Evolutionary conservation across 2,113 vertebrate species (phyloP).

Genomic region (Brachyhypopomus gauderio): DNA sequence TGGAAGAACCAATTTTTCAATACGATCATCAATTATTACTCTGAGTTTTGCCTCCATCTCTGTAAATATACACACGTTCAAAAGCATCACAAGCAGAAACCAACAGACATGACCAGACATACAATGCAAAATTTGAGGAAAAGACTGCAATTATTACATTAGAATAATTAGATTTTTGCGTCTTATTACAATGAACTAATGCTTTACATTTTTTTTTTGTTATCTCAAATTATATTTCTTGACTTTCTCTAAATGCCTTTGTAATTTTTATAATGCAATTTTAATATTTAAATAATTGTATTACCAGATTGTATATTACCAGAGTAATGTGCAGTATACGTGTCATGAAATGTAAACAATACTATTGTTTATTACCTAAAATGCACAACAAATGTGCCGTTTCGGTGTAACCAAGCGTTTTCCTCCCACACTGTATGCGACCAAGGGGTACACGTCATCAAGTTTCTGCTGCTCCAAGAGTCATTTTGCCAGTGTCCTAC

Average conservation of each 20-base stretch:
- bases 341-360: background rate
- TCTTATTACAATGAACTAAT: too few relatives aligned
- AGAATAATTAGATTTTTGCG: too few relatives aligned
- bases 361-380: constrained; percentile 40
- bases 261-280: too few relatives aligned
- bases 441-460: constrained; percentile 53
- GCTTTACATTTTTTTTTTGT: too few relatives aligned
- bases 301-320: too few relatives aligned
- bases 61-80: constrained; percentile 35
- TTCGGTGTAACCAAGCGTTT: constrained; percentile 49
- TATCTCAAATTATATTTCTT: too few relatives aligned
- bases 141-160: background rate
- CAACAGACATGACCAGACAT: background rate
- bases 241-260: too few relatives aligned
- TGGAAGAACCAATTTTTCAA: constrained; percentile 47
- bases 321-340: background rate
- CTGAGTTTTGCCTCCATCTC: constrained; percentile 49
- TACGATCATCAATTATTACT: constrained; percentile 42
- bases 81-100: background rate
- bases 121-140: constrained; percentile 1
- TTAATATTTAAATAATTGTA: too few relatives aligned
- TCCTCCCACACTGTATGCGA: constrained; percentile 49
- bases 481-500: constrained; percentile 41
- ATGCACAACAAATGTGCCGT: constrained; percentile 44
- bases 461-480: constrained; percentile 50